Evolutionary conservation across 1,140 invertebrate species (phyloP).

Genomic region (Homalodisca vitripennis): DNA sequence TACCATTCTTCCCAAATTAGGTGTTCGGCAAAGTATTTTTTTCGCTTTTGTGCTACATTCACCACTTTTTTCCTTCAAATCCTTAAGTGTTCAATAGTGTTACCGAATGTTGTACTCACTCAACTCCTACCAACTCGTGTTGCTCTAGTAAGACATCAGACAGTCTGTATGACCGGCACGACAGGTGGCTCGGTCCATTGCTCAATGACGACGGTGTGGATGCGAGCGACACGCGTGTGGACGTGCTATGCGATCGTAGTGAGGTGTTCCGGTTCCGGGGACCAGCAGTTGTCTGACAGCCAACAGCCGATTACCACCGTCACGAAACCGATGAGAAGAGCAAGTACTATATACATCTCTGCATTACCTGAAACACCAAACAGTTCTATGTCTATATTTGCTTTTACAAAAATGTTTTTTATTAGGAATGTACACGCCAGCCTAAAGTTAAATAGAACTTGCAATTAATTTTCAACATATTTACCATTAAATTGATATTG

Average conservation of each 20-base stretch:
- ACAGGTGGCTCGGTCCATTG: constrained; percentile 20
- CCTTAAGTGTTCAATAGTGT: too few relatives aligned
- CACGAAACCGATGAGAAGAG: constrained; percentile 65
- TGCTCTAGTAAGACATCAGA: too few relatives aligned
- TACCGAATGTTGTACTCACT: too few relatives aligned
- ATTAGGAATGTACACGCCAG: not conserved
- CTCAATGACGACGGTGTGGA: constrained; percentile 20
- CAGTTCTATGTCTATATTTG: not conserved
- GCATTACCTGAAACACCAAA: constrained; percentile 59
- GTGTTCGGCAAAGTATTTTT: too few relatives aligned
- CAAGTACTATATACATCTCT: constrained; percentile 68
- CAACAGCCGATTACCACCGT: constrained; percentile 71
- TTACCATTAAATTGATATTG: too few relatives aligned
- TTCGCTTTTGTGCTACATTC: too few relatives aligned
- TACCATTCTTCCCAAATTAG: too few relatives aligned
- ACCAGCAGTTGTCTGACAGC: constrained; percentile 74
- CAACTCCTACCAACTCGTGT: too few relatives aligned
- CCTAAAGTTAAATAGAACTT: too few relatives aligned
- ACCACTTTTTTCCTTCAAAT: too few relatives aligned
- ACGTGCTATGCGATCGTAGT: constrained; percentile 62
- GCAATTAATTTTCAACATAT: too few relatives aligned
- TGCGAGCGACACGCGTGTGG: constrained; percentile 30
- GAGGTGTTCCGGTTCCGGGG: constrained; percentile 65
- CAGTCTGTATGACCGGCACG: constrained; percentile 14
- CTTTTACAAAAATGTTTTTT: not conserved